phyloP scores from a whole-genome alignment of 2,888 invertebrate genomes.

The Trachelus tabidus region DNA sequence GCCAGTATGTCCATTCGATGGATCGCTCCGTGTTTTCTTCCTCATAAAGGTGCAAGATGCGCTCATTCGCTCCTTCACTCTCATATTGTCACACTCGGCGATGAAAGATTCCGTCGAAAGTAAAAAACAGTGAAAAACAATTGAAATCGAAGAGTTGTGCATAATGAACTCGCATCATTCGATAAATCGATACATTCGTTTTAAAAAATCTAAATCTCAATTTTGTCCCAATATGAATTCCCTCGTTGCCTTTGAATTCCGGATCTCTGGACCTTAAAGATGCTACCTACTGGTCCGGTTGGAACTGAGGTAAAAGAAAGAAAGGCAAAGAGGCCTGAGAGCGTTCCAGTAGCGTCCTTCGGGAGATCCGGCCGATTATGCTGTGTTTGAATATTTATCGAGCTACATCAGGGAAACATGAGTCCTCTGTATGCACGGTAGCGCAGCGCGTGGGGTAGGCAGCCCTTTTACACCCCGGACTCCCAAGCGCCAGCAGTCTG shows the following conservation, averaged over 20 bases:
- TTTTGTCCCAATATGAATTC: too few relatives aligned
- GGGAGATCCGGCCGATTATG: conserved; percentile 63
- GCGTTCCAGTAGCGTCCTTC: conserved; percentile 24
- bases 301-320: too few relatives aligned
- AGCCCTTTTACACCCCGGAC: conserved; percentile 2
- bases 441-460: conserved; percentile 59
- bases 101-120: neutral
- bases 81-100: neutral
- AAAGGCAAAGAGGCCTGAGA: too few relatives aligned
- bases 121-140: too few relatives aligned
- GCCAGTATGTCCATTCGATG: conserved; percentile 55
- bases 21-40: conserved; percentile 60
- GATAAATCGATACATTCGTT: too few relatives aligned
- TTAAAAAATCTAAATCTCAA: too few relatives aligned
- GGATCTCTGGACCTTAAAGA: too few relatives aligned
- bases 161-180: too few relatives aligned
- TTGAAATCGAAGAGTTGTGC: too few relatives aligned
- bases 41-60: conserved; percentile 52
- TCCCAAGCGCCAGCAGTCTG: too few relatives aligned
- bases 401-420: conserved; percentile 63
- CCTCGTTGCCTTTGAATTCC: too few relatives aligned
- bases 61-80: neutral
- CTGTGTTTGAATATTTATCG: conserved; percentile 65
- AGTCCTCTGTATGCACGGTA: conserved; percentile 63
- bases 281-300: too few relatives aligned